Evolutionary conservation across 2,113 vertebrate species (phyloP), one percentile per base, ranked within the genome.

Genomic region (Gyps fulvus): DNA sequence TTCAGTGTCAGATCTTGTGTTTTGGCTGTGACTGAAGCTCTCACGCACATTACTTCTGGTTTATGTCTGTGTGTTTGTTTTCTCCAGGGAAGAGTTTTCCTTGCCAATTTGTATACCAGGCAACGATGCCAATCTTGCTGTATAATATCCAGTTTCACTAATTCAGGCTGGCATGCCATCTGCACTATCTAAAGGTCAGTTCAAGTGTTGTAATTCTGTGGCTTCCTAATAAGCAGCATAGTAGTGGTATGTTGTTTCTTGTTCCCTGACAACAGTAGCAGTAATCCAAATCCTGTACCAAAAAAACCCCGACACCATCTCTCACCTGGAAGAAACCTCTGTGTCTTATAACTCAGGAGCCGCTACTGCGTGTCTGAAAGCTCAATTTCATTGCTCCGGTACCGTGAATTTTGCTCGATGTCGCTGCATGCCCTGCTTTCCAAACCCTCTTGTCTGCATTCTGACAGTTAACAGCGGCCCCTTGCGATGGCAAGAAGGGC

Each of bases 101-200:
- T 45, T 49, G 17, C 16, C 83, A 73, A 79, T 62, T 82, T 91
- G 32, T 89, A 7, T 38, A 66, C 81, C 57, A 57, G 73, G 57
- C 57, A 85, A 59, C 54, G 62, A 22, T 21, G 62, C 42, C 47
- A 45, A 40, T 45, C 57, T 77, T 25, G 22, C 82, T 52, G 72
- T 45, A 4, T 31, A 49, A 66, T 50, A 54, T 11, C 45, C 27
- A 20, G 31, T 93, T 66, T 91, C 50, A 43, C 81, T 95, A 96
- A 91, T 93, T 80, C 54, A 42, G 94, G 27, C 58, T 95, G 91
- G 66, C 78, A 26, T 77, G 93, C 78, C 91, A 88, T 93, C 87
- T 96, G 91, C 66, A 47, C 74, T 47, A 9, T 32, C 42, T 70
- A 71, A 87, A 87, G 93, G 74, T 85, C 62, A 86, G 50, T 59